Conservation (phyloP, 2,888 invertebrate species). For the Eupithecia abbreviata region DNA sequence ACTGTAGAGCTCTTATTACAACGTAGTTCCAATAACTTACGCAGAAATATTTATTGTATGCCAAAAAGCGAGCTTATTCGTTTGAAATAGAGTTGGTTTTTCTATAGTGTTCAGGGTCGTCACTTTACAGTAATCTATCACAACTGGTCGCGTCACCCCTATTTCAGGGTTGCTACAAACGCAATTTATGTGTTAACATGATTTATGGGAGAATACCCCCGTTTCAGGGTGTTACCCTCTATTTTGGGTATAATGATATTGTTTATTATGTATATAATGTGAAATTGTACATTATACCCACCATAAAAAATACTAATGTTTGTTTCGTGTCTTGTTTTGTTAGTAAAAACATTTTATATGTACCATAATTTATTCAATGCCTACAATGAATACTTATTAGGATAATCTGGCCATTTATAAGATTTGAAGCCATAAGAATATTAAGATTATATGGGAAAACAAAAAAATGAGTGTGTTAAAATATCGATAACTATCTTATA, state of each 20-base stretch:
- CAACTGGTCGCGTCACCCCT: constrained; percentile 67
- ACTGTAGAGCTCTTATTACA: constrained; percentile 21
- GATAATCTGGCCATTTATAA: background rate
- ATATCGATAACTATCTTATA: background rate
- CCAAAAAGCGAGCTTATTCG: background rate
- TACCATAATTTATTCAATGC: background rate
- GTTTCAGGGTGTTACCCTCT: constrained; percentile 43
- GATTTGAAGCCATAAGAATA: background rate
- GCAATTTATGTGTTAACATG: constrained; percentile 82
- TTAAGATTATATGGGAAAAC: background rate
- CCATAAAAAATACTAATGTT: constrained; percentile 11
- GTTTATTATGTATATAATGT: constrained; percentile 13
- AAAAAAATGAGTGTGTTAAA: background rate
- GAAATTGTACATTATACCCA: background rate
- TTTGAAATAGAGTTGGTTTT: constrained; percentile 24
- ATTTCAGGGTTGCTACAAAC: constrained; percentile 65
- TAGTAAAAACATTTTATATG: background rate
- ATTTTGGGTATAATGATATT: constrained; percentile 21
- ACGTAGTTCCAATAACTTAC: constrained; percentile 1
- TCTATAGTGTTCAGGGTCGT: constrained; percentile 12
- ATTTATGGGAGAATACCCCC: constrained; percentile 70
- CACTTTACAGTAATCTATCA: constrained; percentile 61
- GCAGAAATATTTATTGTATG: background rate
- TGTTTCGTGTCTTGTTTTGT: background rate
- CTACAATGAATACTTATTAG: background rate